Evolutionary conservation across 2,888 invertebrate genomes (phyloP), one percentile per base, ranked within the genome.

Genomic region (Mantis religiosa): DNA sequence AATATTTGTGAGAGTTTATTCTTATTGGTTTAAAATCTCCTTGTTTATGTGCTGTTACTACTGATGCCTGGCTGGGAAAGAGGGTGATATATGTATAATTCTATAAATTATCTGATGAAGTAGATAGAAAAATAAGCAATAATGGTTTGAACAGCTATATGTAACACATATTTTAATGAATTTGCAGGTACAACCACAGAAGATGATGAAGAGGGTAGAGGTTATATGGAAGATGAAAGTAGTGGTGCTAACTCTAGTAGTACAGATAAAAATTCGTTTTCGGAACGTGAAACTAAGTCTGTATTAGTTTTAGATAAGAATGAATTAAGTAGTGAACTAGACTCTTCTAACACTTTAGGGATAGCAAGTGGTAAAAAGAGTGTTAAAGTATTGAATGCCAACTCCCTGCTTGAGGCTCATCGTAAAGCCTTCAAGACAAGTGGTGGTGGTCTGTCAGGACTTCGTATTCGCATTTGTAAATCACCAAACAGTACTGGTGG

Each of bases 81-180:
- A n/a, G n/a, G n/a, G n/a, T n/a, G n/a, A n/a, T n/a, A n/a, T n/a
- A n/a, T n/a, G n/a, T n/a, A n/a, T n/a, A n/a, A n/a, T n/a, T n/a
- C n/a, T n/a, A n/a, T n/a, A n/a, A n/a, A n/a, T n/a, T n/a, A n/a
- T n/a, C n/a, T n/a, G n/a, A 30, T 30, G 30, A 30, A 30, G 30
- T 30, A 30, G 30, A 30, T 30, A 4, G 14, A 7, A 6, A 6
- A 7, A 2, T 7, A 9, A 14, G 47, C 2, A 47, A 47, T 14
- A n/a, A n/a, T 47, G 3, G 7, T 47, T 9, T 47, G 9, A 14
- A 47, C 47, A 47, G n/a, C n/a, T n/a, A n/a, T n/a, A 30, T 54
- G 15, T 71, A 20, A 71, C 54, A 20, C 3, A 91, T 93, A 94
- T n/a, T 93, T 41, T 9, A 41, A 93, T 90, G 93, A 93, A n/a